Evolutionary conservation across 30 jellyfish, hydroid and myxozoan species (phyloP).

Genomic region (Turritopsis rubra): DNA sequence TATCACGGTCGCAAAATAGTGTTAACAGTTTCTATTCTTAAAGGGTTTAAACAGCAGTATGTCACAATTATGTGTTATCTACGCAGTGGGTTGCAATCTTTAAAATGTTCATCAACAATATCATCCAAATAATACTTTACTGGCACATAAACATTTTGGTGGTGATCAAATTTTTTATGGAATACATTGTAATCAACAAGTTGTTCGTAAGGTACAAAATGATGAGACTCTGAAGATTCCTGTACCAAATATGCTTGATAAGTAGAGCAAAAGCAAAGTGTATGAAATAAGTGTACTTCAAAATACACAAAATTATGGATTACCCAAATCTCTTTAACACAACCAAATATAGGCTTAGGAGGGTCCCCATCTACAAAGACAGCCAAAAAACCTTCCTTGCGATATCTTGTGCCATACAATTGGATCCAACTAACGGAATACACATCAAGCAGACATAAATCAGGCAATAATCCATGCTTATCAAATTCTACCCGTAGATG

Average conservation of each 20-base stretch:
- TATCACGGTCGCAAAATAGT: no score
- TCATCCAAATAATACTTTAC: neutral
- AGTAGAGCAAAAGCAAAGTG: neutral
- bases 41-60: no score
- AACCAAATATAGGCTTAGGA: constrained; percentile 3
- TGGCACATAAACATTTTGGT: no score
- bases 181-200: neutral
- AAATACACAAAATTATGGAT: neutral
- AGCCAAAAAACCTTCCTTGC: neutral
- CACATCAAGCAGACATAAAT: neutral
- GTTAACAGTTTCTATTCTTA: no score
- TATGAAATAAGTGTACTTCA: neutral
- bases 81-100: neutral
- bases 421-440: neutral
- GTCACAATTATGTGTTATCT: no score
- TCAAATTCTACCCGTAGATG: neutral
- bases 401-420: neutral
- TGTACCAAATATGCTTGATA: constrained; percentile 5
- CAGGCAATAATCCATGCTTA: neutral
- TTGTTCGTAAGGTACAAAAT: neutral
- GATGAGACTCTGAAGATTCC: no score
- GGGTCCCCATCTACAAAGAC: neutral
- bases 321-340: neutral
- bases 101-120: neutral
- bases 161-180: no score